These are phyloP conservation scores for Dermolepida albohirtum DNA, from an alignment of 2,888 invertebrate species.

Conservation along the genomic window DNA sequence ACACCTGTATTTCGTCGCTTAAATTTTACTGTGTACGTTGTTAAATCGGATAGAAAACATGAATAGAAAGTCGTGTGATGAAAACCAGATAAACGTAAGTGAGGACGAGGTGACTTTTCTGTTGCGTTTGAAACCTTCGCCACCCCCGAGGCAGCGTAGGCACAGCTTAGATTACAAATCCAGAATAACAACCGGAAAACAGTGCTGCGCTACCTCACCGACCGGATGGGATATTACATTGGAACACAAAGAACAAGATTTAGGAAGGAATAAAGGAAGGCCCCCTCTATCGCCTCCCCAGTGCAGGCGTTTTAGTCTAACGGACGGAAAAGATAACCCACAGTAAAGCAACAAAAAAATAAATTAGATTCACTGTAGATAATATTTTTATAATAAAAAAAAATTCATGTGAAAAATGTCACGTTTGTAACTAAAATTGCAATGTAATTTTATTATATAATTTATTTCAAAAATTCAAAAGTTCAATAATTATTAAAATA, in stretches of 20 bases:
- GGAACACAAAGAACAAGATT: slow-evolving; percentile 52
- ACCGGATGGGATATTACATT: slow-evolving; percentile 62
- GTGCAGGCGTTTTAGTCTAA: slow-evolving; percentile 21
- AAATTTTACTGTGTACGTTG: not conserved
- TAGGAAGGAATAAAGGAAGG: slow-evolving; percentile 38
- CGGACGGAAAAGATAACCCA: slow-evolving; percentile 23
- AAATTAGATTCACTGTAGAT: not conserved
- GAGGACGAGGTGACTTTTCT: slow-evolving; percentile 63
- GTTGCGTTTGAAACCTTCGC: slow-evolving; percentile 60
- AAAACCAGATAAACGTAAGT: slow-evolving; percentile 44
- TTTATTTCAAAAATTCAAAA: too few relatives aligned
- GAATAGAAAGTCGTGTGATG: slow-evolving; percentile 25
- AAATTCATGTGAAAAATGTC: not conserved
- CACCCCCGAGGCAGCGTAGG: slow-evolving; percentile 59
- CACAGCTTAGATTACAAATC: slow-evolving; percentile 49
- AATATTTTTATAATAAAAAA: not conserved
- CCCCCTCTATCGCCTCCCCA: slow-evolving; percentile 49
- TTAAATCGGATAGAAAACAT: slow-evolving; percentile 23
- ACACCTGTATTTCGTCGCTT: not conserved
- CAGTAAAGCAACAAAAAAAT: slow-evolving; percentile 19
- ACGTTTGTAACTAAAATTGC: too few relatives aligned
- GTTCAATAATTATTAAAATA: too few relatives aligned
- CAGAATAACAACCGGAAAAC: slow-evolving; percentile 41
- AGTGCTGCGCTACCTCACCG: slow-evolving; percentile 39
- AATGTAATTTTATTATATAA: too few relatives aligned